These are phyloP conservation scores for Apodemia mormo DNA, from an alignment of 2,888 invertebrate species.

Conservation along the genomic window DNA sequence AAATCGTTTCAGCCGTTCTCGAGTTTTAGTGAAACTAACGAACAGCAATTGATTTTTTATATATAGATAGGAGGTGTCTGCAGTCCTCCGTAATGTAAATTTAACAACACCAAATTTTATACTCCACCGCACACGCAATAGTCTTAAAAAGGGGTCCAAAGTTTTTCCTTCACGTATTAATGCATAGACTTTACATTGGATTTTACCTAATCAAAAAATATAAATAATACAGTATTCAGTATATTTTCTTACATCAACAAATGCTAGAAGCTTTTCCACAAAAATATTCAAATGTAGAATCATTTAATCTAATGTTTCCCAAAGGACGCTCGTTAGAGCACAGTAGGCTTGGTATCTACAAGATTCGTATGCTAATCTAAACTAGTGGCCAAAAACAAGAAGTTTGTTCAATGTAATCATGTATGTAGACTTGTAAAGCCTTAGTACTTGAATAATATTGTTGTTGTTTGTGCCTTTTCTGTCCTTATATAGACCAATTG, in stretches of 20 bases:
- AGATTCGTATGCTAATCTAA: constrained; percentile 9
- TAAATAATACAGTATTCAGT: neutral
- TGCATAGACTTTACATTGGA: too few species aligned
- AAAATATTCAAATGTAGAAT: constrained; percentile 1
- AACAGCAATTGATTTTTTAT: too few species aligned
- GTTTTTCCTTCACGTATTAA: too few species aligned
- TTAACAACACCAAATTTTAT: too few species aligned
- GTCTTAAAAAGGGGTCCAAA: too few species aligned
- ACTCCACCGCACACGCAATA: too few species aligned
- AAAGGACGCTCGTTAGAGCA: constrained; percentile 17
- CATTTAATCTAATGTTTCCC: constrained; percentile 19
- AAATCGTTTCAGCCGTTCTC: too few species aligned
- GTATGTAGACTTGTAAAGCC: neutral
- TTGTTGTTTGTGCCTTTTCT: neutral
- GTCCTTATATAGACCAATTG: neutral
- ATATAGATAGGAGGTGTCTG: too few species aligned
- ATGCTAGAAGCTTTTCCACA: neutral
- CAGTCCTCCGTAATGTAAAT: too few species aligned
- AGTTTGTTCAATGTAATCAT: neutral
- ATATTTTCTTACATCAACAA: neutral
- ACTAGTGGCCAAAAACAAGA: constrained; percentile 4
- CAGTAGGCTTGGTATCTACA: constrained; percentile 21
- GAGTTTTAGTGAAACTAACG: too few species aligned
- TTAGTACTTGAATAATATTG: neutral
- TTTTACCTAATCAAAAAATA: too few species aligned